Evolutionary conservation across 2,797 vertebrate genomes (phyloP).

Genomic region (Poeciliopsis gracilis): DNA sequence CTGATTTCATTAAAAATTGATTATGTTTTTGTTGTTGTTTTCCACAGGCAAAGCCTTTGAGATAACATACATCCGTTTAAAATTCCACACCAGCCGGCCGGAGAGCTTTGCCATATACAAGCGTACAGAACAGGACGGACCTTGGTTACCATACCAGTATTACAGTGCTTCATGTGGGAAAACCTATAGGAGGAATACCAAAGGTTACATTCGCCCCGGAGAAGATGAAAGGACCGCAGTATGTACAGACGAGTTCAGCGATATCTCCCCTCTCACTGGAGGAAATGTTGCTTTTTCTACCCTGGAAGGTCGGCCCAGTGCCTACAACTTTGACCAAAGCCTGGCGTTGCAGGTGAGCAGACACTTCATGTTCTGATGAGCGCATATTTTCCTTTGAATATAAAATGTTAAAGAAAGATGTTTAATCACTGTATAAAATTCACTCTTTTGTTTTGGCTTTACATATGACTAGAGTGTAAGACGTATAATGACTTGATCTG

Average conservation of each 20-base stretch:
- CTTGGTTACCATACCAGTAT: constrained; percentile 93
- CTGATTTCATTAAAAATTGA: constrained; percentile 29
- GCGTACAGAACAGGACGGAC: constrained; percentile 72
- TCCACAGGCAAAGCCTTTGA: constrained; percentile 91
- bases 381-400: neutral
- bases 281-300: constrained; percentile 97
- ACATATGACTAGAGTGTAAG: neutral
- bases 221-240: constrained; percentile 87
- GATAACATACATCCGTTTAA: constrained; percentile 92
- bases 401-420: neutral
- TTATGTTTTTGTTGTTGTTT: constrained; percentile 39
- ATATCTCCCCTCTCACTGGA: constrained; percentile 93
- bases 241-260: constrained; percentile 94
- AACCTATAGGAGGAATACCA: constrained; percentile 80
- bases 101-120: constrained; percentile 97
- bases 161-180: constrained; percentile 90
- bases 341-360: constrained; percentile 84
- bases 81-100: constrained; percentile 94
- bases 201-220: constrained; percentile 82
- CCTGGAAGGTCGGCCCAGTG: constrained; percentile 91
- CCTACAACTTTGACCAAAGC: constrained; percentile 94
- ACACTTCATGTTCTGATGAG: neutral
- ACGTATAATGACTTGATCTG: too few species aligned
- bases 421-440: neutral
- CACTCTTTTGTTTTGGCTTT: neutral